Base-by-base conservation (phyloP, 2,113 vertebrate species). In the Larimichthys crocea region DNA sequence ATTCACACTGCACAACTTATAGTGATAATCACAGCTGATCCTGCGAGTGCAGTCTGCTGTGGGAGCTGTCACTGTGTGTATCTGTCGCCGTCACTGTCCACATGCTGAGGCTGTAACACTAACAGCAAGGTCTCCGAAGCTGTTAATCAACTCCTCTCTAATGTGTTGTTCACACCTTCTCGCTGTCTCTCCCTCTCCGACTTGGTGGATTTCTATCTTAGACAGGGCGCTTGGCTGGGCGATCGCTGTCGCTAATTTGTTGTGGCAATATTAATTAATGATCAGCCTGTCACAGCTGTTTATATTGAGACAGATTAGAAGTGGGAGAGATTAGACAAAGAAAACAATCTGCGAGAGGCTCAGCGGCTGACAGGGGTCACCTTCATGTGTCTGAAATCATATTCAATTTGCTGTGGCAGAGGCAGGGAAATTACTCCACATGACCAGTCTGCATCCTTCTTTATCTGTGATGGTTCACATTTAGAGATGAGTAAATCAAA, bases 241-340 rank as follows among this genome's bases (percentile, higher is more conserved):
- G 93, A 93, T 94, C 87, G 89, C 87, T 92, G 88, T 93, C 82
- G 83, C 88, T 95, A 95, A 96, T 96, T 96, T 95, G 92, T 94
- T 95, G 94, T 89, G 93, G 94, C 92, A 95, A 92, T 95, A 96
- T 96, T 97, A 97, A 97, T 96, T 95, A 97, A 94, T 93, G 92
- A 89, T 90, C 94, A 92, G 88, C 92, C 90, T 93, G 94, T 94
- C 92, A 93, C 79, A 91, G 92, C 90, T 92, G 93, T 93, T 95
- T 95, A 95, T 94, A 92, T 90, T 88, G 93, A 96, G 92, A 95
- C 79, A 94, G 93, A 95, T 96, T 95, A 95, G 92, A 89, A 93
- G 80, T 89, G 90, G 87, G 87, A 74, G 91, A 94, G 94, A 95
- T 95, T 93, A 95, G 88, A 93, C 93, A 93, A 94, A 95, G 93